Evolutionary conservation across 2,888 invertebrate genomes (phyloP).

Genomic region (Acronicta leporina): DNA sequence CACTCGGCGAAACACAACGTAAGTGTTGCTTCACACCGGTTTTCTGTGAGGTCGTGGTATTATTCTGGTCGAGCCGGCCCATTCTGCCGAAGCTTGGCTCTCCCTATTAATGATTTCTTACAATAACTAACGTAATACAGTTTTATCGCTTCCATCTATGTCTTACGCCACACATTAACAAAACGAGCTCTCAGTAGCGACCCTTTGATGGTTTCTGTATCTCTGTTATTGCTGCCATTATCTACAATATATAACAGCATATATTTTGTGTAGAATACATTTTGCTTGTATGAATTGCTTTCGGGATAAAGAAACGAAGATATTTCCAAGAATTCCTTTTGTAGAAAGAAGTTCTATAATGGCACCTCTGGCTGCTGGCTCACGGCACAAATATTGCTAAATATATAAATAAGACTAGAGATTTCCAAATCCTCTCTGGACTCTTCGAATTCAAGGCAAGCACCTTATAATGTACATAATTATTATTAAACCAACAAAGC

Average conservation of each 20-base stretch:
- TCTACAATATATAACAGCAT: conserved; percentile 51
- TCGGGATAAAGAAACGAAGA: conserved; percentile 22
- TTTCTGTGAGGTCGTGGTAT: no score
- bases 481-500: no score
- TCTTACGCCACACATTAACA: conserved; percentile 11
- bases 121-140: not conserved
- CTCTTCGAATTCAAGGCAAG: no score
- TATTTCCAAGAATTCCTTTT: conserved; percentile 13
- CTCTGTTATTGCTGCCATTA: conserved; percentile 61
- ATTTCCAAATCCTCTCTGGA: no score
- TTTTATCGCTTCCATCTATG: conserved; percentile 4
- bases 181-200: conserved; percentile 52
- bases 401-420: no score
- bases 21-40: no score
- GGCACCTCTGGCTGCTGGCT: not conserved
- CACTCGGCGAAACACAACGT: no score
- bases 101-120: no score
- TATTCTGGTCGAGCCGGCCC: no score
- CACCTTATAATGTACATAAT: no score
- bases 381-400: not conserved
- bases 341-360: not conserved
- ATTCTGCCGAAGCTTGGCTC: no score
- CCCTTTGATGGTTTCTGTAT: conserved; percentile 60
- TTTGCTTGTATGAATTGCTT: conserved; percentile 42
- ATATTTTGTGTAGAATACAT: conserved; percentile 46